phyloP scores from a whole-genome alignment of 2,888 invertebrate species.

The Rhopalosiphum nymphaeae region DNA sequence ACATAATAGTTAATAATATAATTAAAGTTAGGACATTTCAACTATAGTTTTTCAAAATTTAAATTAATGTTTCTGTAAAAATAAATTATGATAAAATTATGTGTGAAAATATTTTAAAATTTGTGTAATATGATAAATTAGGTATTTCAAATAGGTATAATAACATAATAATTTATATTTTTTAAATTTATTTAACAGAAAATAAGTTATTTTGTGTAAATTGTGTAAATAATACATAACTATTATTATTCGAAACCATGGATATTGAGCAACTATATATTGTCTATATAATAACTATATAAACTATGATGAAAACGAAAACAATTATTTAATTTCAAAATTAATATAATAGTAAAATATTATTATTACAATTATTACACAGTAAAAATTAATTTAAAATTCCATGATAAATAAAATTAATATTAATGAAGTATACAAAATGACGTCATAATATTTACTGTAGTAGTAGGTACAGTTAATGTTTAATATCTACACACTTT shows the following conservation, averaged over 20 bases:
- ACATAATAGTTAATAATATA: neutral
- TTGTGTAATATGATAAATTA: neutral
- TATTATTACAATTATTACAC: neutral
- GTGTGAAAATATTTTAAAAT: neutral
- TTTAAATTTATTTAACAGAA: neutral
- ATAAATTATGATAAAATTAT: neutral
- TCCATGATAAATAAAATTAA: neutral
- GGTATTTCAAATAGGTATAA: neutral
- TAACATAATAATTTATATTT: neutral
- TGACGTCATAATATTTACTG: neutral
- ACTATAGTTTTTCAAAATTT: neutral
- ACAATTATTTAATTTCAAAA: neutral
- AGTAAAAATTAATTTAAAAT: neutral
- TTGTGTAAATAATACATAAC: neutral
- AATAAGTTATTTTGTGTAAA: neutral
- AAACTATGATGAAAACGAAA: neutral
- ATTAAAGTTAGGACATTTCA: neutral
- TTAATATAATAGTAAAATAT: neutral
- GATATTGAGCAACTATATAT: neutral
- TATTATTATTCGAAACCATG: neutral
- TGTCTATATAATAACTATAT: neutral
- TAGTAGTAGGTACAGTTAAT: neutral
- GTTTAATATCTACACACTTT: neutral
- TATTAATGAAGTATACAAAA: neutral
- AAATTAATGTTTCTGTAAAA: neutral